Percentiles rank a stretch among this genome's conserved stretches.
These are phyloP conservation scores for Scyliorhinus canicula DNA, from an alignment of 2,797 vertebrate genomes.

Conservation along the genomic window DNA sequence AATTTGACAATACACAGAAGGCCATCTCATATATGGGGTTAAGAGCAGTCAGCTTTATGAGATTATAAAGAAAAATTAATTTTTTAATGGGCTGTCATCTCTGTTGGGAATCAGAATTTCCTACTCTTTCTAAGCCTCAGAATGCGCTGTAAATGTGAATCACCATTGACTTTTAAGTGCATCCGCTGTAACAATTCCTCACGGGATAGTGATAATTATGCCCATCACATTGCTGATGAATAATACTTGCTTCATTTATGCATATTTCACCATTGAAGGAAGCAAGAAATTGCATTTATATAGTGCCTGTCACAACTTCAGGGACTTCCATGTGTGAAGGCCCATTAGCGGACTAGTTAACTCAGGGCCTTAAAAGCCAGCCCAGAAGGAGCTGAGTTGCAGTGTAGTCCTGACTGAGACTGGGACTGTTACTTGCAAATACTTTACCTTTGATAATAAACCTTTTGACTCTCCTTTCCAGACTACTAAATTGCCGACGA, in stretches of 20 bases:
- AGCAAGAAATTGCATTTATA: not conserved
- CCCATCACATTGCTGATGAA: not conserved
- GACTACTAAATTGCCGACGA: too few relatives aligned
- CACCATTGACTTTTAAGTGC: not conserved
- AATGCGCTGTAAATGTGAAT: not conserved
- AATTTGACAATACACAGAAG: conserved; percentile 17
- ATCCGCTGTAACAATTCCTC: not conserved
- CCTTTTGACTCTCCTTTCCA: too few relatives aligned
- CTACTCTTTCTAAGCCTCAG: not conserved
- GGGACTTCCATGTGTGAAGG: too few relatives aligned
- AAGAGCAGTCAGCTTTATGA: not conserved
- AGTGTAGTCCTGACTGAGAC: too few relatives aligned
- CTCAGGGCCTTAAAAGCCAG: too few relatives aligned
- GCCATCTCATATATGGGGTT: not conserved
- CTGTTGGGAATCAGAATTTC: not conserved
- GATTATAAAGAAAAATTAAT: not conserved
- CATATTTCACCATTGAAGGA: not conserved
- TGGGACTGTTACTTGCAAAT: too few relatives aligned
- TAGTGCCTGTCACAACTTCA: not conserved
- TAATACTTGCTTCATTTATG: not conserved
- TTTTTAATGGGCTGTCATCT: not conserved
- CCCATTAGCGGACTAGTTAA: too few relatives aligned
- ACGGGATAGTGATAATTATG: not conserved
- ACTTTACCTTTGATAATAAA: too few relatives aligned
- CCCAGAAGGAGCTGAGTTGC: too few relatives aligned